phyloP scores from a whole-genome alignment of 1,140 invertebrate genomes.

The Campoletis sonorensis region DNA sequence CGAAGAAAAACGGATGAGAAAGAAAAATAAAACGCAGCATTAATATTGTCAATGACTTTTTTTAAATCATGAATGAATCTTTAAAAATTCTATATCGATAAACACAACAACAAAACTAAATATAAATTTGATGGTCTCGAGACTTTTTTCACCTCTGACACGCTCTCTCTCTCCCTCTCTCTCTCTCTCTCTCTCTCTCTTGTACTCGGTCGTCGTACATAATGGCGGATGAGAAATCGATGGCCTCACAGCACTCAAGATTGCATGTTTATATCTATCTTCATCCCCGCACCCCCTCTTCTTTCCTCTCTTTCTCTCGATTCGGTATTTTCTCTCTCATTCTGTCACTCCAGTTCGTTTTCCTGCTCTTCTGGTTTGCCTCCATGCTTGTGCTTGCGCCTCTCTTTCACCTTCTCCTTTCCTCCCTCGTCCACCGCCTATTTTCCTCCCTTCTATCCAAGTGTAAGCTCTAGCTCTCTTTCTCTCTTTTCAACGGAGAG shows the following conservation, averaged over 20 bases:
- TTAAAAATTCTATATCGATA: no score
- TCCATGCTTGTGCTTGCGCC: background rate
- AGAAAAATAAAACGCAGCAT: no score
- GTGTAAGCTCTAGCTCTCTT: conserved; percentile 45
- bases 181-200: conserved; percentile 38
- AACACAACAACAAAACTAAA: no score
- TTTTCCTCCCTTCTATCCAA: conserved; percentile 32
- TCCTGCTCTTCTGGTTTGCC: background rate
- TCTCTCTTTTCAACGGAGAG: conserved; percentile 22
- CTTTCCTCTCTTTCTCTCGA: conserved; percentile 16
- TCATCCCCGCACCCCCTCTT: conserved; percentile 48
- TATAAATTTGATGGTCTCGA: no score
- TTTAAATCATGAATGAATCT: no score
- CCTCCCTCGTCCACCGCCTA: conserved; percentile 34
- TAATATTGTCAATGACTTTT: no score
- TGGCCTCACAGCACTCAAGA: conserved; percentile 51
- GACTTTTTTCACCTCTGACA: background rate
- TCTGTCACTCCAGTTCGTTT: conserved; percentile 12
- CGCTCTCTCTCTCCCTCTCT: background rate
- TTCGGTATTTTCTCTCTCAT: conserved; percentile 21
- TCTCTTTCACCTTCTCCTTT: conserved; percentile 3
- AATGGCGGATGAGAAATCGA: conserved; percentile 65
- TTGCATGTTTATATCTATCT: background rate
- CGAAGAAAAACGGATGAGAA: no score
- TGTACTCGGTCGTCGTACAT: conserved; percentile 55